phyloP scores from a whole-genome alignment of 2,113 vertebrate genomes.

The Entelurus aequoreus region DNA sequence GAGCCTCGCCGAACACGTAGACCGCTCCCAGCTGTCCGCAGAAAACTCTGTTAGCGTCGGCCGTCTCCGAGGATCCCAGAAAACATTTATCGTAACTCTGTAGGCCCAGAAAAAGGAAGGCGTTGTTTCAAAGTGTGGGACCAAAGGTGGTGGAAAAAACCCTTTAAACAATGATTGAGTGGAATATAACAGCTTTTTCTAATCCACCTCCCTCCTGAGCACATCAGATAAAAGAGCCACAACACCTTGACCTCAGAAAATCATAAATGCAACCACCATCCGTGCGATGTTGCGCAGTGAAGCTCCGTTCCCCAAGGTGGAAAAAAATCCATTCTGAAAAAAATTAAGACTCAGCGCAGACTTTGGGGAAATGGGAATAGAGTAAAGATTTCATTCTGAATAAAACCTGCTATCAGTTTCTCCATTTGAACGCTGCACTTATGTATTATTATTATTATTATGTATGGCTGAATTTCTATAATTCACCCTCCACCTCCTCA shows the following conservation, averaged over 20 bases:
- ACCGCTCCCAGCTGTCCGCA: conserved; percentile 95
- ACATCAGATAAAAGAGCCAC: neutral
- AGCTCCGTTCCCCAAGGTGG: neutral
- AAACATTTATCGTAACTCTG: conserved; percentile 99
- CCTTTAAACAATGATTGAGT: neutral
- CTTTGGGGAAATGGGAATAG: conserved; percentile 11
- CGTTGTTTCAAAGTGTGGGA: conserved; percentile 14
- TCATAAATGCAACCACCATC: neutral
- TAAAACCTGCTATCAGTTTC: neutral
- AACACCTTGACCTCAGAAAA: conserved; percentile 1
- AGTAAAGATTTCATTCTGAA: conserved; percentile 9
- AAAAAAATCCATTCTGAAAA: conserved; percentile 21
- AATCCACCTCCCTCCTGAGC: neutral
- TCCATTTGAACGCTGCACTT: neutral
- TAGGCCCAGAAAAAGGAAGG: conserved; percentile 16
- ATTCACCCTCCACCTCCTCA: too few species aligned
- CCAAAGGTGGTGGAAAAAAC: neutral
- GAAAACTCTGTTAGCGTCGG: conserved; percentile 93
- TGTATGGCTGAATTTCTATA: neutral
- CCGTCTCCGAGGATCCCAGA: conserved; percentile 95
- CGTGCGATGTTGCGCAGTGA: neutral
- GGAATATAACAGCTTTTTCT: neutral
- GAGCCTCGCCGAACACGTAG: conserved; percentile 93
- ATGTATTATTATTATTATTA: too few species aligned
- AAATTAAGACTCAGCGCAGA: conserved; percentile 13